These are phyloP conservation scores for Trachymyrmex septentrionalis DNA, from an alignment of 1,140 invertebrate genomes.

Conservation along the genomic window DNA sequence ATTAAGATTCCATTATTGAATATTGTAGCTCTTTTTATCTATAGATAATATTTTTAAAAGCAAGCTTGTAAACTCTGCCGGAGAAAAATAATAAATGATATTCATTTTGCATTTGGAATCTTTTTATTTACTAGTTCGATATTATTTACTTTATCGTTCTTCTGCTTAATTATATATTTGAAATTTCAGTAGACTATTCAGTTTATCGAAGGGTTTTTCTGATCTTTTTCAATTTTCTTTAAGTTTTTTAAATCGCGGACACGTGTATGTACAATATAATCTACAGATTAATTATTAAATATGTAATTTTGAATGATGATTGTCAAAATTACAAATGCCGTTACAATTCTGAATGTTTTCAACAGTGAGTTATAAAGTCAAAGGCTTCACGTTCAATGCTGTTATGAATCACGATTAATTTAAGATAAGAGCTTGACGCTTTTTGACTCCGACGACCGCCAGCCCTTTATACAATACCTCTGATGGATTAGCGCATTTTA, in stretches of 20 bases:
- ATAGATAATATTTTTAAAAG: not conserved
- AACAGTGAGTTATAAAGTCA: not conserved
- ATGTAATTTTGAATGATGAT: conserved; percentile 19
- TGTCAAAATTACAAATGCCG: not conserved
- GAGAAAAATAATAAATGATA: not conserved
- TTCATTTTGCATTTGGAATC: not conserved
- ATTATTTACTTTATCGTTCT: not conserved
- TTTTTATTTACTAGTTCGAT: not conserved
- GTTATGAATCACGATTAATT: conserved; percentile 53
- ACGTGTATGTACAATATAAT: too few species aligned
- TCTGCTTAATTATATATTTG: not conserved
- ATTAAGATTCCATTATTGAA: not conserved
- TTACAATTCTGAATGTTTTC: conserved; percentile 26
- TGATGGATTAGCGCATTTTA: conserved; percentile 55
- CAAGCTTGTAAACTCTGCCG: not conserved
- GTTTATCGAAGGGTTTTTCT: not conserved
- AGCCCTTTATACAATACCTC: conserved; percentile 17
- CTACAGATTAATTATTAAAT: not conserved
- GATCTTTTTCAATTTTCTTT: not conserved
- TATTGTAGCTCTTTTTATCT: not conserved
- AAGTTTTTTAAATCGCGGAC: not conserved
- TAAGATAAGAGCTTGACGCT: conserved; percentile 47
- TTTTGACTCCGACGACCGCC: conserved; percentile 32
- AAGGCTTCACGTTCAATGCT: conserved; percentile 6
- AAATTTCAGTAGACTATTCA: not conserved